A percentile compares a stretch with the other conserved stretches of the same genome.
Evolutionary conservation across 2,113 vertebrate genomes (phyloP).

Genomic region (Oncorhynchus gorbuscha): DNA sequence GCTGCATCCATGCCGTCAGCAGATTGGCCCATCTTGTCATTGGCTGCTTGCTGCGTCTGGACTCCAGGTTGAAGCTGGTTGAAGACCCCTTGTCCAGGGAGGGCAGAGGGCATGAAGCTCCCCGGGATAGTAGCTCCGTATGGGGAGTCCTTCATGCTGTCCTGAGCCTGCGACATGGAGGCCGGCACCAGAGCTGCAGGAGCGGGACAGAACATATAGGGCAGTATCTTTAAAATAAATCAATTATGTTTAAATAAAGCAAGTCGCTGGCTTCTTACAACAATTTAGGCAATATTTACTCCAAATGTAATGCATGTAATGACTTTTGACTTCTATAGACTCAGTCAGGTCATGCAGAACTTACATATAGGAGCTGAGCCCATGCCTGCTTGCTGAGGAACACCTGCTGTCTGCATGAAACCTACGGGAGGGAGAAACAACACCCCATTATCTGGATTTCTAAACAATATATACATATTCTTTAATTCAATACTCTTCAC

Average conservation of each 20-base stretch:
- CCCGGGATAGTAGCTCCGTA: slow-evolving; percentile 81
- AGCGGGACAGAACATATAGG: slow-evolving; percentile 7
- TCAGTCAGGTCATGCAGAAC: slow-evolving; percentile 49
- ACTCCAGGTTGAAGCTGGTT: slow-evolving; percentile 81
- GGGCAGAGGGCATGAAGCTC: slow-evolving; percentile 82
- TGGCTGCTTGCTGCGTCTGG: slow-evolving; percentile 67
- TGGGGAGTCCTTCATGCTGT: slow-evolving; percentile 84
- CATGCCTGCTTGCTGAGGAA: slow-evolving; percentile 79
- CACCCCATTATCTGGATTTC: neutral
- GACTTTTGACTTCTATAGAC: neutral
- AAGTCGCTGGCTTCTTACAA: neutral
- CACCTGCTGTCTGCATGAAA: slow-evolving; percentile 86
- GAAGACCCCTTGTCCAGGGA: slow-evolving; percentile 83
- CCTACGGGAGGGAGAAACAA: slow-evolving; percentile 66
- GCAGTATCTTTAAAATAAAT: too few relatives aligned
- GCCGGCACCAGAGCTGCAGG: slow-evolving; percentile 83
- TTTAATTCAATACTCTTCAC: neutral
- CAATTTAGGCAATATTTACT: neutral
- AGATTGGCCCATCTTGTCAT: slow-evolving; percentile 81
- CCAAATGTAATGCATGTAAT: too few relatives aligned
- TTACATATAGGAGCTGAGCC: slow-evolving; percentile 80
- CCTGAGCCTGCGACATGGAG: slow-evolving; percentile 81
- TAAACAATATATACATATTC: neutral
- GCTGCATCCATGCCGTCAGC: slow-evolving; percentile 81
- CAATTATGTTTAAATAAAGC: too few relatives aligned